Evolutionary conservation across 2,797 vertebrate genomes (phyloP).

Genomic region (Acanthis flammea): DNA sequence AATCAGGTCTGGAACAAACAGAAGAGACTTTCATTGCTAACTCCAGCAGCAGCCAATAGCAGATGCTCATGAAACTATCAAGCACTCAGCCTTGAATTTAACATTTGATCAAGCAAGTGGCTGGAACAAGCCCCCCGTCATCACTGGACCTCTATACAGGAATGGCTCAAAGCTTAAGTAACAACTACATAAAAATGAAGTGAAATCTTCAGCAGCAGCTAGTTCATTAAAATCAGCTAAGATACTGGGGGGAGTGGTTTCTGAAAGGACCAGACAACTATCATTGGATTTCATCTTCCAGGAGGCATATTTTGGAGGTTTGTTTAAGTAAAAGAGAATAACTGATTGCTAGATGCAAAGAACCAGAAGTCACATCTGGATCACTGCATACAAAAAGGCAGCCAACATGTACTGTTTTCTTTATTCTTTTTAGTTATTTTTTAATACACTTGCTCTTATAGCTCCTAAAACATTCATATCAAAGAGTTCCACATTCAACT

Average conservation of each 20-base stretch:
- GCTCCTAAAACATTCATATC: fast-evolving
- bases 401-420: fast-evolving
- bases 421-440: not conserved
- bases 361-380: not conserved
- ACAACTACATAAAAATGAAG: not conserved
- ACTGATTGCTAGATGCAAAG: not conserved
- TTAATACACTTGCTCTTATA: not conserved
- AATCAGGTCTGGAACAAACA: not conserved
- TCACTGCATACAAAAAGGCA: not conserved
- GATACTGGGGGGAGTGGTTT: not conserved
- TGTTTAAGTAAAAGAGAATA: not conserved
- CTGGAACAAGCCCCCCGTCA: not conserved
- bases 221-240: not conserved
- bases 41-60: not conserved
- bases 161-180: not conserved
- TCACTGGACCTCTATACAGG: not conserved
- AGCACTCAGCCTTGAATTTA: not conserved
- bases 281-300: not conserved
- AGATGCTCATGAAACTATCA: not conserved
- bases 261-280: not conserved
- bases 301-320: not conserved
- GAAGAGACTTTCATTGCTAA: not conserved
- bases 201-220: not conserved
- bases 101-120: not conserved
- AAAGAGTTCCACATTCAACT: not conserved